Evolutionary conservation across 1,140 invertebrate genomes (phyloP).

Genomic region (Octopus bimaculoides): DNA sequence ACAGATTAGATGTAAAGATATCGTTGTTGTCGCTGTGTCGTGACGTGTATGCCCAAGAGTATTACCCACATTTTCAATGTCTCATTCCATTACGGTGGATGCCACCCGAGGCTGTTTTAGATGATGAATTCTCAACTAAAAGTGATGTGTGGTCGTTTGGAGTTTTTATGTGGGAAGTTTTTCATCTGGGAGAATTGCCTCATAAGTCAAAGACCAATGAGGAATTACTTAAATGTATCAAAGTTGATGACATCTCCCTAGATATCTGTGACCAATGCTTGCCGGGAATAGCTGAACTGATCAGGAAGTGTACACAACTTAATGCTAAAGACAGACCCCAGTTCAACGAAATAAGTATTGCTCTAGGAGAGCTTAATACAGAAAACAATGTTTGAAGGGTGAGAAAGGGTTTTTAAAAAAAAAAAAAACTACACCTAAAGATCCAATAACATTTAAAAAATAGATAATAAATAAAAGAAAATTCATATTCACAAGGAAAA

Average conservation of each 20-base stretch:
- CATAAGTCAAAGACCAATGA: slow-evolving; percentile 47
- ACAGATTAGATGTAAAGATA: slow-evolving; percentile 79
- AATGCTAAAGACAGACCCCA: slow-evolving; percentile 67
- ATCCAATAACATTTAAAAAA: background rate
- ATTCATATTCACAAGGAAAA: background rate
- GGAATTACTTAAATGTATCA: slow-evolving; percentile 65
- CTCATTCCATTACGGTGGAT: slow-evolving; percentile 81
- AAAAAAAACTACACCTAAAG: background rate
- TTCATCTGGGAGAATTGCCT: slow-evolving; percentile 50
- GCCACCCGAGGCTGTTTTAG: slow-evolving; percentile 81
- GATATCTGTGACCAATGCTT: slow-evolving; percentile 56
- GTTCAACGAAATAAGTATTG: slow-evolving; percentile 46
- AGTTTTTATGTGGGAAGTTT: slow-evolving; percentile 55
- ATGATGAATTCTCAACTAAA: slow-evolving; percentile 64
- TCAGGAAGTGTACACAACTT: slow-evolving; percentile 65
- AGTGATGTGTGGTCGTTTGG: slow-evolving; percentile 56
- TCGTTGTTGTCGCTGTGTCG: slow-evolving; percentile 76
- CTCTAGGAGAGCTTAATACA: slow-evolving; percentile 28
- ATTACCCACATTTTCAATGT: slow-evolving; percentile 59
- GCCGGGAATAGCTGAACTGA: slow-evolving; percentile 62
- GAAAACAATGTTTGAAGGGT: slow-evolving; percentile 3
- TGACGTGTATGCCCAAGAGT: slow-evolving; percentile 83
- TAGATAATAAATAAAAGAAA: background rate
- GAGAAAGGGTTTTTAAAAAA: background rate
- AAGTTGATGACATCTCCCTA: slow-evolving; percentile 38